Percentiles rank a stretch among this genome's conserved stretches.
Evolutionary conservation across 1,140 invertebrate genomes (phyloP).

Genomic region (Metaphire vulgaris): DNA sequence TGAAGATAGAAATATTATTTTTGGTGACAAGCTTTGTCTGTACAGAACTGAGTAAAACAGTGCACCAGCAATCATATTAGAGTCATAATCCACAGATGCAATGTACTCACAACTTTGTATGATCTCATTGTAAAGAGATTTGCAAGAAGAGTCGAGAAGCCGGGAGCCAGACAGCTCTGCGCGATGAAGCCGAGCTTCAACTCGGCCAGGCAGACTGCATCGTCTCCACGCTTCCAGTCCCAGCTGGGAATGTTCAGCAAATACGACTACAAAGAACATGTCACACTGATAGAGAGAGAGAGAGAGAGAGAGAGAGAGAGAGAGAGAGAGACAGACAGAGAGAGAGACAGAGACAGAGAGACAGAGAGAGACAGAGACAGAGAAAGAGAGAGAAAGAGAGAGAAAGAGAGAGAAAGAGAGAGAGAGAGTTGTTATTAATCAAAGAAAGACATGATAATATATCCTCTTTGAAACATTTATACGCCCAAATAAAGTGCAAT

Average conservation of each 20-base stretch:
- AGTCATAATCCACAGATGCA: too few relatives aligned
- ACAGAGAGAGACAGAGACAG: conserved; percentile 23
- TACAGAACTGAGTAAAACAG: too few relatives aligned
- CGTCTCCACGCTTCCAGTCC: conserved; percentile 98
- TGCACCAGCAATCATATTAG: too few relatives aligned
- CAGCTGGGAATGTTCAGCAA: conserved; percentile 97
- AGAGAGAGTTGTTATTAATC: too few relatives aligned
- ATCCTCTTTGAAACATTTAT: too few relatives aligned
- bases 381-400: conserved; percentile 25
- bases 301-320: not conserved
- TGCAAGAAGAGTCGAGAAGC: conserved; percentile 99
- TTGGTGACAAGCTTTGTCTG: too few relatives aligned
- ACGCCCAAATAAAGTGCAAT: too few relatives aligned
- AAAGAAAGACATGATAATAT: too few relatives aligned
- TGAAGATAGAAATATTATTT: too few relatives aligned
- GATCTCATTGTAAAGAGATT: conserved; percentile 99
- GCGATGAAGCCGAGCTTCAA: conserved; percentile 94
- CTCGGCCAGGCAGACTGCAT: conserved; percentile 82
- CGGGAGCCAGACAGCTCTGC: conserved; percentile 96
- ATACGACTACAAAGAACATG: conserved; percentile 68
- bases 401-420: conserved; percentile 24
- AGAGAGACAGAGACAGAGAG: conserved; percentile 27
- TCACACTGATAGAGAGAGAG: too few relatives aligned
- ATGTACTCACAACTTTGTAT: conserved; percentile 20
- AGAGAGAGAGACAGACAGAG: conserved; percentile 7